Percentiles rank a stretch among this genome's conserved stretches.
These are phyloP conservation scores for Tricholauxania praeusta DNA, from an alignment of 2,888 invertebrate species.

Conservation along the genomic window DNA sequence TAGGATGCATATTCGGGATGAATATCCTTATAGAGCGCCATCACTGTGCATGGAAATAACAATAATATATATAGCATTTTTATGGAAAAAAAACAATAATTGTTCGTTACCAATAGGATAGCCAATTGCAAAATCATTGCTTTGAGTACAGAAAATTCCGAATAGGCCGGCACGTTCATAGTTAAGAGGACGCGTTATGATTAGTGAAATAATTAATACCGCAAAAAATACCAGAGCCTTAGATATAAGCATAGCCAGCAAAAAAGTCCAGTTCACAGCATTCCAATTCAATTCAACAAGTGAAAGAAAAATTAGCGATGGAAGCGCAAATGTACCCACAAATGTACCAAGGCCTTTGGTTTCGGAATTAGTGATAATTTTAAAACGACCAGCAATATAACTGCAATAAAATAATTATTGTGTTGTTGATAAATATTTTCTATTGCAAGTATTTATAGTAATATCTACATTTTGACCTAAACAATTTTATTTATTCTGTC, in stretches of 20 bases:
- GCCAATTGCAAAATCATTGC: conserved; percentile 97
- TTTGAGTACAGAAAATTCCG: conserved; percentile 95
- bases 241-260: conserved; percentile 85
- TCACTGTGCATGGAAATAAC: conserved; percentile 71
- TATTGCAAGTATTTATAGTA: too few species aligned
- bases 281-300: conserved; percentile 86
- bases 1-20: conserved; percentile 94
- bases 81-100: background rate
- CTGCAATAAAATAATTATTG: conserved; percentile 68
- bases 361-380: conserved; percentile 84
- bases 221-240: conserved; percentile 87
- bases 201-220: conserved; percentile 81
- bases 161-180: conserved; percentile 89
- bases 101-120: conserved; percentile 82
- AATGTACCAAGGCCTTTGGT: conserved; percentile 92
- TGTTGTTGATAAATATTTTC: too few species aligned
- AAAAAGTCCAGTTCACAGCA: conserved; percentile 91
- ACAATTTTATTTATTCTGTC: too few species aligned
- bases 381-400: conserved; percentile 86
- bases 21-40: conserved; percentile 84
- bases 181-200: conserved; percentile 85
- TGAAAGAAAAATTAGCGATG: conserved; percentile 91
- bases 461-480: too few species aligned
- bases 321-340: conserved; percentile 93
- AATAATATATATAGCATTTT: background rate